Base-by-base conservation (phyloP, 2,113 vertebrate genomes). In the Grallaria varia region DNA sequence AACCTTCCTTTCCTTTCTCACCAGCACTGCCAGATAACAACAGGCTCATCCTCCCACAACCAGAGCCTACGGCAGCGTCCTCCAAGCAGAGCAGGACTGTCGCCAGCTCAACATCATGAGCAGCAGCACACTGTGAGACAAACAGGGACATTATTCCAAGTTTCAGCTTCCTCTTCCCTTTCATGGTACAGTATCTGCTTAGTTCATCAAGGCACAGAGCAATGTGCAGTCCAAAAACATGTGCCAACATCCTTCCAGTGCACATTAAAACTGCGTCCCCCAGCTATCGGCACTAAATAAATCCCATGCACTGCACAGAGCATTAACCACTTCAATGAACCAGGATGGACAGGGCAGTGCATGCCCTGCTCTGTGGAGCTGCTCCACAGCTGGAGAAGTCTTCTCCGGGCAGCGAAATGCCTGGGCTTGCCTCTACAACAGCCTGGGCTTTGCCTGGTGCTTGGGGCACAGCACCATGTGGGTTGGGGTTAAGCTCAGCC, bases 1-100 rank as follows among this genome's bases (percentile, higher is more conserved):
- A 98, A 97, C 98, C 97, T 96, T 98, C 97, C 67, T 97, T 98
- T 98, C 98, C 98, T 98, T 98, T 98, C 98, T 98, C 98, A 98
- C 98, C 96, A 95, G 50, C 91, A 63, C 89, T 98, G 98, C 98
- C 98, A 98, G 98, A 94, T 95, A 94, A 90, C 88, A 82, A 93
- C 86, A 59, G 89, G 82, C 93, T 96, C 79, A 94, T 92, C 97
- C 94, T 97, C 97, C 97, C 39, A 52, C 97, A 73, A 92, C 72
- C 87, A 91, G 94, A 93, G 94, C 90, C 87, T 45, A 78, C 3
- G 86, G 84, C 78, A 68, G 62, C n/a, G 9, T 14, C 96, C 76
- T 45, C 60, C 93, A 74, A 93, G 78, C 91, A 44, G 90, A 78
- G 55, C 68, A 72, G 76, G 89, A 88, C 88, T 4, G 69, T 80